A percentile compares a stretch with the other conserved stretches of the same genome.
phyloP scores from a whole-genome alignment of 1,140 invertebrate species.

The Anoplophora glabripennis region DNA sequence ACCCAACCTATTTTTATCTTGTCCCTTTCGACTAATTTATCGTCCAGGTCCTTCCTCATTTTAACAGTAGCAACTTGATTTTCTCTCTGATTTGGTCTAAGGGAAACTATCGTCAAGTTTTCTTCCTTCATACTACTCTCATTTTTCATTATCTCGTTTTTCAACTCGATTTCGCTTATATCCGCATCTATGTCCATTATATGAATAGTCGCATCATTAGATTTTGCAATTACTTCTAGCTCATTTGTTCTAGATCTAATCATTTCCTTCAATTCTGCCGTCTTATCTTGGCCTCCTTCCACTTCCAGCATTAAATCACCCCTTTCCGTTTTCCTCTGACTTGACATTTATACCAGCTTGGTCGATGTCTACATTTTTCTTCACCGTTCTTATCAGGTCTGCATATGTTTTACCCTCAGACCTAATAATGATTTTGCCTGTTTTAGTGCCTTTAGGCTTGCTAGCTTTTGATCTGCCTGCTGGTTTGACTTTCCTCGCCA shows the following conservation, averaged over 20 bases:
- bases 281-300: not conserved
- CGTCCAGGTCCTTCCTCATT: not conserved
- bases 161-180: not conserved
- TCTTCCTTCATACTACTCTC: not conserved
- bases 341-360: not conserved
- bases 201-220: too few species aligned
- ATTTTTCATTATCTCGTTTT: not conserved
- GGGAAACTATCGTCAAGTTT: too few species aligned
- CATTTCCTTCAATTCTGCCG: not conserved
- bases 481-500: too few species aligned
- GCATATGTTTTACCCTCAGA: not conserved
- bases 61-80: not conserved
- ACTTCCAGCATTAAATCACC: not conserved
- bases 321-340: not conserved
- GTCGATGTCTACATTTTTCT: not conserved
- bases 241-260: too few species aligned
- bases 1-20: constrained; percentile 2
- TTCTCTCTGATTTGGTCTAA: not conserved
- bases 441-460: not conserved
- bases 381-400: not conserved
- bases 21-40: constrained; percentile 4
- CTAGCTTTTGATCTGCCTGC: too few species aligned
- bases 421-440: not conserved
- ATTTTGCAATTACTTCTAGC: too few species aligned
- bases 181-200: not conserved